Evolutionary conservation across 2,888 invertebrate species (phyloP).

Genomic region (Bibio marci): DNA sequence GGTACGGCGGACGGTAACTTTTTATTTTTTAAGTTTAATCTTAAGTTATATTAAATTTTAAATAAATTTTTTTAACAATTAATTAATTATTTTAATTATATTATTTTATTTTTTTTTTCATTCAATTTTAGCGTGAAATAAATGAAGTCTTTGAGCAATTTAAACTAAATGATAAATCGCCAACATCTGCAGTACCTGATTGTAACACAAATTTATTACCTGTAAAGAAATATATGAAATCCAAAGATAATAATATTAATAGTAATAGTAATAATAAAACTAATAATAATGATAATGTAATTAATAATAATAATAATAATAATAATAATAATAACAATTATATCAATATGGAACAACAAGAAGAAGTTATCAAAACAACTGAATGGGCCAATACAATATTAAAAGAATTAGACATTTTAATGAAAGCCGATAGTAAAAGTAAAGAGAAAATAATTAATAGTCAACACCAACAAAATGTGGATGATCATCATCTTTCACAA

Average conservation of each 20-base stretch:
- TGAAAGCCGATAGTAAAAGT: slow-evolving; percentile 22
- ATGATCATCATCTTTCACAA: neutral
- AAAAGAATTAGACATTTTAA: slow-evolving; percentile 28
- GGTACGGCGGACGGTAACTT: too few relatives aligned
- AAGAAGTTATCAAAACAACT: slow-evolving; percentile 1
- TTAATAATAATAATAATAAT: neutral
- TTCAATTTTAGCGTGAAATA: slow-evolving; percentile 24
- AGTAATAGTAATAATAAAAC: neutral
- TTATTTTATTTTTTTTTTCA: slow-evolving; percentile 3
- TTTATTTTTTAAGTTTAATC: too few relatives aligned
- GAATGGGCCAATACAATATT: slow-evolving; percentile 28
- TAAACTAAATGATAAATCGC: slow-evolving; percentile 15
- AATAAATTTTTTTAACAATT: too few relatives aligned
- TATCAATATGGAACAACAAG: neutral
- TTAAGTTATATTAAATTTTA: too few relatives aligned
- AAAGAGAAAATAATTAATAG: slow-evolving; percentile 3
- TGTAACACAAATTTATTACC: neutral
- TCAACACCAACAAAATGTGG: slow-evolving; percentile 1
- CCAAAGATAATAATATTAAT: neutral
- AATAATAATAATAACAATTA: neutral
- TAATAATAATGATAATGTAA: neutral
- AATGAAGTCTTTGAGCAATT: slow-evolving; percentile 28
- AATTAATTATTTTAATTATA: too few relatives aligned
- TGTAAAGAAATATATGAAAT: neutral
- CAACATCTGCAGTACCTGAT: neutral